phyloP scores from a whole-genome alignment of 1,140 invertebrate genomes.

The Cotesia glomerata region DNA sequence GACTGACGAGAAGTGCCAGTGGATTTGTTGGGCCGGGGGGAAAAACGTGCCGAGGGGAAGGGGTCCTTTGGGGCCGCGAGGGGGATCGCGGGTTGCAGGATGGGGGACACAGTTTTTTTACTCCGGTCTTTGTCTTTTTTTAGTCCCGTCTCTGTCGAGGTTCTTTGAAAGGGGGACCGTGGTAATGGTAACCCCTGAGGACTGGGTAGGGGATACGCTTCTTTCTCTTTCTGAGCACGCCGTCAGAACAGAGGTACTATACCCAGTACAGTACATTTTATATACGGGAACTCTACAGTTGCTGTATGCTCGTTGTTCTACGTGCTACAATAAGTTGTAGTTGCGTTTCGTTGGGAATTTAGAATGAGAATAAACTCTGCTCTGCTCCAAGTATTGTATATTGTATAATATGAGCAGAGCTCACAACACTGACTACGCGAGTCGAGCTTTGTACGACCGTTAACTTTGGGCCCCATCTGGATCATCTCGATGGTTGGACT shows the following conservation, averaged over 20 bases:
- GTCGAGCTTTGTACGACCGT: background rate
- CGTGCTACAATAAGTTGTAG: background rate
- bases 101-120: too few relatives aligned
- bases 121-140: slow-evolving; percentile 5
- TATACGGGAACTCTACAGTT: background rate
- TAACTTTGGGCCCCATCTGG: slow-evolving; percentile 12
- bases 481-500: background rate
- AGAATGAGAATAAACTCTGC: background rate
- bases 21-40: slow-evolving; percentile 43
- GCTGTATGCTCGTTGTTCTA: background rate
- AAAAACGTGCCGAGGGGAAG: slow-evolving; percentile 19
- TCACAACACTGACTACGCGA: background rate
- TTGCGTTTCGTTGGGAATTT: background rate
- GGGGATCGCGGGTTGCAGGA: slow-evolving; percentile 7
- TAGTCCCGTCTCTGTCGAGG: background rate
- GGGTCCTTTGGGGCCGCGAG: slow-evolving; percentile 29
- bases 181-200: background rate
- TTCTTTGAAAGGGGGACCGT: slow-evolving; percentile 9
- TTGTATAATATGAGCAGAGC: too few relatives aligned
- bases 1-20: slow-evolving; percentile 45
- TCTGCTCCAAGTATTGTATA: too few relatives aligned
- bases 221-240: slow-evolving; percentile 16
- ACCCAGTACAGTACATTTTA: background rate
- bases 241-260: background rate
- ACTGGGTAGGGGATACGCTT: background rate